Evolutionary conservation across 2,113 vertebrate genomes (phyloP).

Genomic region (Crotalus viridis): DNA sequence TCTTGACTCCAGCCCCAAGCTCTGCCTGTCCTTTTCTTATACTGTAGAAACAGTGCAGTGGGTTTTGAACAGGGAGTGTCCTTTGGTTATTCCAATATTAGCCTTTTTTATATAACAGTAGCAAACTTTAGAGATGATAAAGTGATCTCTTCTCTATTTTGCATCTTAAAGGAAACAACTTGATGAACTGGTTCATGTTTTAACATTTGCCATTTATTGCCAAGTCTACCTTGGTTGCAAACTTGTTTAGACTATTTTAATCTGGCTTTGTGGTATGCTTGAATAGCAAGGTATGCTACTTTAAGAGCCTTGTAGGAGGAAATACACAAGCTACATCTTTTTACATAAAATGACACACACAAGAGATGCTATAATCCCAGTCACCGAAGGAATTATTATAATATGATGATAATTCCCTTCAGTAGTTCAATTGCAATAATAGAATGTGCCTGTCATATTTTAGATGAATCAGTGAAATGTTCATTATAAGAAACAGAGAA

Average conservation of each 20-base stretch:
- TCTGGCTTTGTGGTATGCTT: not conserved
- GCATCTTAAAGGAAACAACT: not conserved
- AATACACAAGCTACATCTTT: not conserved
- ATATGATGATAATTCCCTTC: not conserved
- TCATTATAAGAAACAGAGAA: not conserved
- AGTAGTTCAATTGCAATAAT: not conserved
- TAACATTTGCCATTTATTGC: not conserved
- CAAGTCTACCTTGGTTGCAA: not conserved
- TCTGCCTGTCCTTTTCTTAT: no score
- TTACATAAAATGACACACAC: not conserved
- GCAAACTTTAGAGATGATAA: not conserved
- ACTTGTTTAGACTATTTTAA: not conserved
- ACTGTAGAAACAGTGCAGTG: not conserved
- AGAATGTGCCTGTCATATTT: not conserved
- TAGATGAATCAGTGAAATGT: not conserved
- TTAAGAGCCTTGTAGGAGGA: not conserved
- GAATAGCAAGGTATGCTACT: not conserved
- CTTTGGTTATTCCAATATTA: not conserved
- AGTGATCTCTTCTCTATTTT: not conserved
- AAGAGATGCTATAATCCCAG: not conserved
- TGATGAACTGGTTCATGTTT: not conserved
- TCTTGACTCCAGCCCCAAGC: no score
- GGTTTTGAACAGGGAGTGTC: not conserved
- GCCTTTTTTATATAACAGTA: not conserved
- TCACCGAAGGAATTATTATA: not conserved